Conservation (phyloP, 2,113 vertebrate species). For the Macrotis lagotis region DNA sequence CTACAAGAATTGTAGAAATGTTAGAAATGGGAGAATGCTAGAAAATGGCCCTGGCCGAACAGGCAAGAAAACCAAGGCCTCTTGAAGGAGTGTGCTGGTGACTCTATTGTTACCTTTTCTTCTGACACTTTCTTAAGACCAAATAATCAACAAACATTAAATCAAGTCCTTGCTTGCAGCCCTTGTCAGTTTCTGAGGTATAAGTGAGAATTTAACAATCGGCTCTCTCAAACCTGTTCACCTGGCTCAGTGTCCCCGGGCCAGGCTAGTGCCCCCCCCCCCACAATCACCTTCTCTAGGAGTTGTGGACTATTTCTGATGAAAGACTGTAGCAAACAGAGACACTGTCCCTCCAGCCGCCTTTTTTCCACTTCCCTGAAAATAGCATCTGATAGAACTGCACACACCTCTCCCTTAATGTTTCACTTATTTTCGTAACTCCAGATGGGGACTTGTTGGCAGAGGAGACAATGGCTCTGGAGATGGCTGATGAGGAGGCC, state of each 20-base stretch:
- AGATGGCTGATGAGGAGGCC: not conserved
- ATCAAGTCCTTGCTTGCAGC: not conserved
- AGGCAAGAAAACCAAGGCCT: not conserved
- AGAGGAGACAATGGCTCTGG: not conserved
- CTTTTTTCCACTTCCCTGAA: not conserved
- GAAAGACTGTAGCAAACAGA: not conserved
- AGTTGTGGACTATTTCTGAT: not conserved
- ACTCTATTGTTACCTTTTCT: not conserved
- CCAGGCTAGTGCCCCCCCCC: not conserved
- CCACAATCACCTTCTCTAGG: not conserved
- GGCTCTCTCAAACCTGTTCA: not conserved
- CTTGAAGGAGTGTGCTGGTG: not conserved
- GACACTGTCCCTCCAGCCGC: not conserved
- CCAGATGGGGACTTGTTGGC: conserved; percentile 7
- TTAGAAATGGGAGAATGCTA: no score
- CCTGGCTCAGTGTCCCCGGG: not conserved
- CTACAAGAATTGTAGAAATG: not conserved
- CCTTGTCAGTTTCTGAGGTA: not conserved
- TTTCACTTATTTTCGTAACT: conserved; percentile 43
- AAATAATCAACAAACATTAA: not conserved
- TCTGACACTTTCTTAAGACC: not conserved
- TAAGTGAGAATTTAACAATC: not conserved
- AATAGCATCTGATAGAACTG: not conserved
- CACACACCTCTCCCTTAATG: not conserved
- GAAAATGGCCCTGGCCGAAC: not conserved